A percentile compares a stretch with the other conserved stretches of the same genome.
These are phyloP conservation scores for Meloidogyne hapla DNA, from an alignment of 1,140 invertebrate species.

Conservation along the genomic window DNA sequence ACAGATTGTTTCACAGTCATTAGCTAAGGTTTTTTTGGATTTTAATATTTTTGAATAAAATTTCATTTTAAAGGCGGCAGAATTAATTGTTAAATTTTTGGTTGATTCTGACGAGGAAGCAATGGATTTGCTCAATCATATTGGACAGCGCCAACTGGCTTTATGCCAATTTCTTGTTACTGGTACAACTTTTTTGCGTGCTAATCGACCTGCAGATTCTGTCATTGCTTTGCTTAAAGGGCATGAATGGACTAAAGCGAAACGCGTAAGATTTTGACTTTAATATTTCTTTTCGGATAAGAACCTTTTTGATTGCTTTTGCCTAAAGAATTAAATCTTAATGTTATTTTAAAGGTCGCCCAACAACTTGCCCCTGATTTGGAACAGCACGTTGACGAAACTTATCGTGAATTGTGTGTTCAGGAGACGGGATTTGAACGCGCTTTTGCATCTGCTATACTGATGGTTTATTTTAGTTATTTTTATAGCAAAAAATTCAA, in stretches of 20 bases:
- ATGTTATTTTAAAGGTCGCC: conserved; percentile 78
- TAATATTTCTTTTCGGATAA: conserved; percentile 4
- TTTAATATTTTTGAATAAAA: no score
- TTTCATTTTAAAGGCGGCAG: conserved; percentile 67
- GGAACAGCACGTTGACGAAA: conserved; percentile 75
- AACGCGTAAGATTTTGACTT: conserved; percentile 43
- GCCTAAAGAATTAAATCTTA: no score
- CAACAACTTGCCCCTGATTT: conserved; percentile 78
- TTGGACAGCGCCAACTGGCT: conserved; percentile 64
- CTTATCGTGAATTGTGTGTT: conserved; percentile 80
- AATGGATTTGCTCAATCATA: conserved; percentile 68
- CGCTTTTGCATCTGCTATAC: no score
- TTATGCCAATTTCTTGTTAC: conserved; percentile 69
- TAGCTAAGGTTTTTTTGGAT: conserved; percentile 70
- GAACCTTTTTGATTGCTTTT: no score
- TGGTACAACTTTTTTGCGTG: conserved; percentile 75
- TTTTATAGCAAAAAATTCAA: no score
- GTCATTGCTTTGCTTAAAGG: conserved; percentile 75
- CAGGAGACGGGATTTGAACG: no score
- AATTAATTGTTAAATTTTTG: conserved; percentile 76
- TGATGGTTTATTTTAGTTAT: no score
- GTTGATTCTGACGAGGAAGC: conserved; percentile 69
- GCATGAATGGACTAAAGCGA: conserved; percentile 69
- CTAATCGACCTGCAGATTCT: conserved; percentile 71
- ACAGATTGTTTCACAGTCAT: conserved; percentile 71